Evolutionary conservation across 1,140 invertebrate species (phyloP).

Genomic region (Achatina immaculata): DNA sequence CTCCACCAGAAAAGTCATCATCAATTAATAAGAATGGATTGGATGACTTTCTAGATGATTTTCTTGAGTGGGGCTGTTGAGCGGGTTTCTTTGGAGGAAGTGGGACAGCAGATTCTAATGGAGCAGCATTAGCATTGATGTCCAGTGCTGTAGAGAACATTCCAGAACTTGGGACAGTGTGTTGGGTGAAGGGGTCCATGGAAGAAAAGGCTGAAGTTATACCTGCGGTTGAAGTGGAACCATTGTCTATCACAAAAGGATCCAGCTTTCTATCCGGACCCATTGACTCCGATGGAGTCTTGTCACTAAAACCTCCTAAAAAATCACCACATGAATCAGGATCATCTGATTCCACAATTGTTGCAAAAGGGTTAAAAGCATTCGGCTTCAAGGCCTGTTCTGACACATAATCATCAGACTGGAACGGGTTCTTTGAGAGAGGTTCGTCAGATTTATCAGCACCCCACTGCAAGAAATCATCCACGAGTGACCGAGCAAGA

Average conservation of each 20-base stretch:
- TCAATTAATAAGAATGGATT: conserved; percentile 34
- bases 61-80: conserved; percentile 5
- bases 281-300: neutral
- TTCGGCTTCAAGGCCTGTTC: conserved; percentile 36
- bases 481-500: conserved; percentile 56
- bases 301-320: conserved; percentile 22
- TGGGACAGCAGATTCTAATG: neutral
- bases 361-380: conserved; percentile 54
- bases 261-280: conserved; percentile 1
- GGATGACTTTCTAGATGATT: conserved; percentile 24
- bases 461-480: conserved; percentile 60
- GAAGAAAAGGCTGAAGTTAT: conserved; percentile 16
- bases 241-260: conserved; percentile 1
- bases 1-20: conserved; percentile 44
- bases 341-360: conserved; percentile 45
- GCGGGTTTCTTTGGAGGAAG: conserved; percentile 22
- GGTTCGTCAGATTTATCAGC: conserved; percentile 28
- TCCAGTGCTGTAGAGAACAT: conserved; percentile 18
- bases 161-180: neutral
- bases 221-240: neutral
- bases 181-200: conserved; percentile 24
- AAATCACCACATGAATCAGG: conserved; percentile 30
- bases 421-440: conserved; percentile 45
- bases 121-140: conserved; percentile 37
- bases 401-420: conserved; percentile 39